A percentile compares a stretch with the other conserved stretches of the same genome.
These are phyloP conservation scores for Chalcis sispes DNA, from an alignment of 2,888 invertebrate species.

Conservation along the genomic window DNA sequence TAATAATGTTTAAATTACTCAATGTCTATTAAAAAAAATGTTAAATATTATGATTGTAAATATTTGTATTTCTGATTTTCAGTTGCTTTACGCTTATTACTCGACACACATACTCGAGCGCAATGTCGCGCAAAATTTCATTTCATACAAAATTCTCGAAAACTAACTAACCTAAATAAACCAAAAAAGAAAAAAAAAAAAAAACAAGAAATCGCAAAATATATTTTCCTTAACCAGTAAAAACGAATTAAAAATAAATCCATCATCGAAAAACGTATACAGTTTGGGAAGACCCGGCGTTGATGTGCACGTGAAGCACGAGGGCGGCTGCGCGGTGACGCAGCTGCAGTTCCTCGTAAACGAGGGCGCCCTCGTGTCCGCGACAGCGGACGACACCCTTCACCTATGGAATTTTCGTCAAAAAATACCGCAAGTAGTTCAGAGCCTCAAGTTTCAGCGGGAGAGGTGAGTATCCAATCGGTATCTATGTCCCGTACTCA, in stretches of 20 bases:
- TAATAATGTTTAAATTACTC: too few species aligned
- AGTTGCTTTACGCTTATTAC: too few species aligned
- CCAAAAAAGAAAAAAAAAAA: not conserved
- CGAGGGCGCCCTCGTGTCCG: constrained; percentile 97
- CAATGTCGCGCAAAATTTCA: too few species aligned
- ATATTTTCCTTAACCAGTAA: constrained; percentile 74
- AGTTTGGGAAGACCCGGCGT: constrained; percentile 98
- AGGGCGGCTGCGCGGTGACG: constrained; percentile 86
- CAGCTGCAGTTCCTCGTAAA: constrained; percentile 97
- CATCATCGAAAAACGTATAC: constrained; percentile 58
- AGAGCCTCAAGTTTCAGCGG: constrained; percentile 97
- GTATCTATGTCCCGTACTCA: too few species aligned
- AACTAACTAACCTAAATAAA: too few species aligned
- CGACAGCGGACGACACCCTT: constrained; percentile 96
- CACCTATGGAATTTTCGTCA: constrained; percentile 98
- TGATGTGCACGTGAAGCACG: constrained; percentile 95
- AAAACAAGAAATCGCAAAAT: not conserved
- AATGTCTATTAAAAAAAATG: too few species aligned
- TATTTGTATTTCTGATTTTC: too few species aligned
- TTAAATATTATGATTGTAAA: too few species aligned
- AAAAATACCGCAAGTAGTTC: constrained; percentile 95
- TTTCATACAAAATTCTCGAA: too few species aligned
- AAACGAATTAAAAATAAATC: too few species aligned
- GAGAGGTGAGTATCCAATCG: constrained; percentile 91
- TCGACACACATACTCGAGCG: too few species aligned